Base-by-base conservation (phyloP, 2,797 vertebrate genomes). In the Geotrypetes seraphini region DNA sequence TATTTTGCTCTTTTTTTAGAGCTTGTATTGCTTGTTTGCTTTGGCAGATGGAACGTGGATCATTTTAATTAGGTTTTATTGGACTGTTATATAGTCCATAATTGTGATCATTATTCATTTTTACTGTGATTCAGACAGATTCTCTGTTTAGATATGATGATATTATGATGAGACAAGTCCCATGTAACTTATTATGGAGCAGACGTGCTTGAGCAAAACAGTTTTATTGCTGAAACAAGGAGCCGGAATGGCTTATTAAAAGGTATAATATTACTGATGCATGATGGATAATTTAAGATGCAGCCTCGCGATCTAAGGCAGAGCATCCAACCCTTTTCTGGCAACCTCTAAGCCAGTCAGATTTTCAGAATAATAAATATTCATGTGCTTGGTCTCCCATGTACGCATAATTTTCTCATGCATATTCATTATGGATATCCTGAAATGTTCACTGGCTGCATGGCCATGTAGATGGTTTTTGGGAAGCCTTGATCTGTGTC, bases 21-120 rank as follows among this genome's bases (percentile, higher is more conserved):
- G 43, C 47, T 72, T 63, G 45, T 63, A 58, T 47, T 63, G 57
- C 61, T 66, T 69, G 57, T 65, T 44, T 63, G 47, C 45, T 46
- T 66, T 74, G 66, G 71, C 78, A 77, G 78, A 79, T 78, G 73
- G 71, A 75, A 74, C 50, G 57, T 81, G 69, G 73, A 81, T 83
- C 75, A 81, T 78, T 83, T 83, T 83, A 78, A 81, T 81, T 80
- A 81, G 80, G 63, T 78, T 83, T 81, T 81, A 83, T 79, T 79
- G 77, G 73, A 73, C 69, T 73, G 71, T 82, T 78, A 76, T 76
- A 70, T n/a, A 11, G 67, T 66, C 72, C 71, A 60, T 83, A 82
- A 82, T 78, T 76, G 72, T 46, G 52, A 71, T 71, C 59, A 78
- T 82, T 69, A 78, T 55, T 83, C 78, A 81, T 78, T 81, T 79